These are phyloP conservation scores for Holotrichia oblita DNA, from an alignment of 1,140 invertebrate genomes.

Conservation along the genomic window DNA sequence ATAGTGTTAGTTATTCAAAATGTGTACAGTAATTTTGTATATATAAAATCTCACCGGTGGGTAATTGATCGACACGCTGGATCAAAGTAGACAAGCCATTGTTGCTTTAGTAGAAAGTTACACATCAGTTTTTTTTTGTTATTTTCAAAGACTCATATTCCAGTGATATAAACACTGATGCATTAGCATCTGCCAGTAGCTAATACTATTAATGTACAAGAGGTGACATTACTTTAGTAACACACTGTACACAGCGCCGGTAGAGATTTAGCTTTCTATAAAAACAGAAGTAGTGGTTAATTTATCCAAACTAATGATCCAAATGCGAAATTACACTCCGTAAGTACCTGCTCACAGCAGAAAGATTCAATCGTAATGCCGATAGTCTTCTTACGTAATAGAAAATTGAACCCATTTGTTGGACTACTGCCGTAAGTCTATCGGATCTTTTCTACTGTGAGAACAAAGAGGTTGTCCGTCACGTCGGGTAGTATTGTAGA, in stretches of 20 bases:
- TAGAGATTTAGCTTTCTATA: not conserved
- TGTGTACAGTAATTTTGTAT: too few species aligned
- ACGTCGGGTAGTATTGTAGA: not conserved
- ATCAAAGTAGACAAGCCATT: too few species aligned
- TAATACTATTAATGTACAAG: too few species aligned
- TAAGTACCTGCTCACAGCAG: not conserved
- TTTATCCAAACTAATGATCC: slow-evolving; percentile 1
- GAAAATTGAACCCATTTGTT: slow-evolving; percentile 8
- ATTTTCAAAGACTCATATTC: too few species aligned
- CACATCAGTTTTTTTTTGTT: too few species aligned
- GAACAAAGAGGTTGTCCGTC: slow-evolving; percentile 6
- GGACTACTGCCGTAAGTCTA: slow-evolving; percentile 4
- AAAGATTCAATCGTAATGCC: not conserved
- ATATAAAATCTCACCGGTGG: too few species aligned
- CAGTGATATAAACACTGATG: too few species aligned
- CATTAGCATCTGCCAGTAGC: too few species aligned
- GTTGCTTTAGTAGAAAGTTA: too few species aligned
- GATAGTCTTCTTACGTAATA: not conserved
- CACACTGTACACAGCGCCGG: not conserved
- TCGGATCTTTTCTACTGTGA: slow-evolving; percentile 5
- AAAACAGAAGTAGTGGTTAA: not conserved
- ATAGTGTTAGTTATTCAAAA: too few species aligned
- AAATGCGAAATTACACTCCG: not conserved
- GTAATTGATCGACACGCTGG: too few species aligned
- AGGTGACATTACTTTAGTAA: too few species aligned